Evolutionary conservation across 2,888 invertebrate species (phyloP).

Genomic region (Opisthograptis luteolata): DNA sequence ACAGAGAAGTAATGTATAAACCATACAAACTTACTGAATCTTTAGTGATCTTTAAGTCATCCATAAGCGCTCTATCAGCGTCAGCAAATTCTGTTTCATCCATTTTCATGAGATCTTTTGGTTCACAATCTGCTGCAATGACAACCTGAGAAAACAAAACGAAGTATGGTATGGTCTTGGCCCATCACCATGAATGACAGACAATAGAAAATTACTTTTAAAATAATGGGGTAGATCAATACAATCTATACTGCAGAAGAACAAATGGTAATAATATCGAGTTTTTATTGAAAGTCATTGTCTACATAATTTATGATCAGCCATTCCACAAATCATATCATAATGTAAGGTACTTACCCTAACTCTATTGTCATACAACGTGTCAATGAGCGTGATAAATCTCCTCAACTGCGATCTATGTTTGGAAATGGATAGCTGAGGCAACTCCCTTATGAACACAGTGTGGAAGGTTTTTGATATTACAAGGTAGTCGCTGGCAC

Average conservation of each 20-base stretch:
- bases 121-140: conserved; percentile 91
- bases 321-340: conserved; percentile 11
- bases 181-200: no score
- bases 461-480: conserved; percentile 97
- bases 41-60: conserved; percentile 94
- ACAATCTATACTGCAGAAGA: no score
- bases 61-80: conserved; percentile 95
- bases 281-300: no score
- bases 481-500: conserved; percentile 97
- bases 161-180: no score
- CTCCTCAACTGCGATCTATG: conserved; percentile 94
- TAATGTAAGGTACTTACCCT: conserved; percentile 74
- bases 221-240: no score
- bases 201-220: no score
- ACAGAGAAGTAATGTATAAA: not conserved
- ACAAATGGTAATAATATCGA: no score
- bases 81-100: conserved; percentile 86
- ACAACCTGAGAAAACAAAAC: conserved; percentile 86
- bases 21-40: conserved; percentile 86
- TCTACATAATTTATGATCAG: no score
- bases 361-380: conserved; percentile 96
- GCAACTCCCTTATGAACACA: conserved; percentile 95
- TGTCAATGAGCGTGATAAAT: conserved; percentile 98
- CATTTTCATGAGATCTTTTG: conserved; percentile 89
- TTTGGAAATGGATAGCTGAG: conserved; percentile 89